Percentiles rank a stretch among this genome's conserved stretches.
Conservation (phyloP, 2,888 invertebrate genomes). For the Plebejus melissa region DNA sequence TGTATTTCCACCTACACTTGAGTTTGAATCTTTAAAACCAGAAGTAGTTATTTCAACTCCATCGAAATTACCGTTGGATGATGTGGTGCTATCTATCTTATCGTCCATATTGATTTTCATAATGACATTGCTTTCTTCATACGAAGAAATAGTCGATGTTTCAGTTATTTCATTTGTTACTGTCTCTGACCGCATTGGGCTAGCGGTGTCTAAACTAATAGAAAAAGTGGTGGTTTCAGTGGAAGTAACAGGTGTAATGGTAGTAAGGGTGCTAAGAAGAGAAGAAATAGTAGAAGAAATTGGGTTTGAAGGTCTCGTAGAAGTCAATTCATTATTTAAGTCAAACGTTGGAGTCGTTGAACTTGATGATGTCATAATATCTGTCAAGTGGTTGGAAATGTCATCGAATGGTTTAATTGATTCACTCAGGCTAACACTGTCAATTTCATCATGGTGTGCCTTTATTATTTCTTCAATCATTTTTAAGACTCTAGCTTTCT, state of each 20-base stretch:
- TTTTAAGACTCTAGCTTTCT: slow-evolving; percentile 69
- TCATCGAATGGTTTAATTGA: slow-evolving; percentile 49
- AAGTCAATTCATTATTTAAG: slow-evolving; percentile 28
- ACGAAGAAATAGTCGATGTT: background rate
- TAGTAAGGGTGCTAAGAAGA: slow-evolving; percentile 28
- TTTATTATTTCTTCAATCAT: slow-evolving; percentile 73
- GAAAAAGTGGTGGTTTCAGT: slow-evolving; percentile 19
- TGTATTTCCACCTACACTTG: background rate
- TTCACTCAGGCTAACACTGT: slow-evolving; percentile 57
- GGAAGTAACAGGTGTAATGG: slow-evolving; percentile 30
- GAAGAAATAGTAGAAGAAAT: slow-evolving; percentile 38
- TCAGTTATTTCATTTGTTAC: background rate
- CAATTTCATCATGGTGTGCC: slow-evolving; percentile 67
- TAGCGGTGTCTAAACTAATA: background rate
- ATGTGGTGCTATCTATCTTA: background rate
- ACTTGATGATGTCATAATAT: slow-evolving; percentile 15
- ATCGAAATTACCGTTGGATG: background rate
- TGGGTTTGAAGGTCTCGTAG: slow-evolving; percentile 35
- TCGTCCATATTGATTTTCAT: background rate
- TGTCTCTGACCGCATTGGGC: background rate
- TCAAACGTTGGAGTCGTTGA: slow-evolving; percentile 44
- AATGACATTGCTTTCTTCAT: background rate
- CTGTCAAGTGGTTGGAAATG: slow-evolving; percentile 54
- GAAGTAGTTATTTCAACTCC: background rate
- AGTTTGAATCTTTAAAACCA: background rate